Percentiles rank a stretch among this genome's conserved stretches.
These are phyloP conservation scores for Anastrepha ludens DNA, from an alignment of 1,140 invertebrate species.

Conservation along the genomic window DNA sequence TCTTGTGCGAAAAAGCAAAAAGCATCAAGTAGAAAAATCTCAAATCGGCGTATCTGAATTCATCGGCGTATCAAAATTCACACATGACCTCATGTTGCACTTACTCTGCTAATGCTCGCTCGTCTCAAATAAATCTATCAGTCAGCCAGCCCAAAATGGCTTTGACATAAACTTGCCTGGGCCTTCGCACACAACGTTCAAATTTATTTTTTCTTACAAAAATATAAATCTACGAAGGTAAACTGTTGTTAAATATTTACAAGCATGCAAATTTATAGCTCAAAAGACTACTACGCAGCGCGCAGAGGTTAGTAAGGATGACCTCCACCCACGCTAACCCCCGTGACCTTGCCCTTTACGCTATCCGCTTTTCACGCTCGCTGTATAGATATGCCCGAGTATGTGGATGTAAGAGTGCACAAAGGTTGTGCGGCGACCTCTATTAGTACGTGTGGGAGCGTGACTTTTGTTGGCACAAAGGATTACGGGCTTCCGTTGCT, in stretches of 20 bases:
- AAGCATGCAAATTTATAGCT: neutral
- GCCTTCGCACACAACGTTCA: neutral
- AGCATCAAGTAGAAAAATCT: neutral
- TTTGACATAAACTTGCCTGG: neutral
- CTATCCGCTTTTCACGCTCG: too few relatives aligned
- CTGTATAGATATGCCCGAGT: neutral
- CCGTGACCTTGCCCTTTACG: neutral
- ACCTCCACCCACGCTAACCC: slow-evolving; percentile 20
- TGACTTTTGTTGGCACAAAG: slow-evolving; percentile 42
- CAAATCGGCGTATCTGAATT: neutral
- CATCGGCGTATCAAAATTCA: neutral
- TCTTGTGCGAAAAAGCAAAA: too few relatives aligned
- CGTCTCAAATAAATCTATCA: neutral
- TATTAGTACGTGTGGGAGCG: slow-evolving; percentile 32
- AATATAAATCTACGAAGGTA: neutral
- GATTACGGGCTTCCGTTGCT: neutral
- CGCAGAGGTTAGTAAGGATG: neutral
- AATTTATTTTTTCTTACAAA: neutral
- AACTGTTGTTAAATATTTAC: neutral
- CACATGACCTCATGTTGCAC: neutral
- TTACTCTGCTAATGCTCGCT: neutral
- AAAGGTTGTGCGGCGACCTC: neutral
- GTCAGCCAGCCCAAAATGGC: neutral
- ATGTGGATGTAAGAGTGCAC: neutral
- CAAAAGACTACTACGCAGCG: neutral